These are phyloP conservation scores for Lordiphosa fenestrarum DNA, from an alignment of 2,888 invertebrate species.

Conservation along the genomic window DNA sequence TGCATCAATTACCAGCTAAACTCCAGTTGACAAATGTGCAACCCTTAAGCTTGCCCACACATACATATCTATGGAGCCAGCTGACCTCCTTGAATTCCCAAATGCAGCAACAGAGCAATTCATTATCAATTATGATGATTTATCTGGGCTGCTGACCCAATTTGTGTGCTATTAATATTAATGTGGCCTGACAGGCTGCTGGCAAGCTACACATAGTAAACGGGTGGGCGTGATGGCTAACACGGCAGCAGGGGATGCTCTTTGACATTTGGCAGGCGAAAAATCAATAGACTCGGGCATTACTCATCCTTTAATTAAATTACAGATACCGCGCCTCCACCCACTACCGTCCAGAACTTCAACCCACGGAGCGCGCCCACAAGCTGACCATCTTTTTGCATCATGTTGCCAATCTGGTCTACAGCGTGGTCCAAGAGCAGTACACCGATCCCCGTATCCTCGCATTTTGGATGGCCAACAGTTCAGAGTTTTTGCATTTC, in stretches of 20 bases:
- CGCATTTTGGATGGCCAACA: constrained; percentile 98
- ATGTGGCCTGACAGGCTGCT: constrained; percentile 30
- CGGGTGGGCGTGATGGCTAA: not conserved
- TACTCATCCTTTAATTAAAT: not conserved
- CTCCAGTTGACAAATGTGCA: not conserved
- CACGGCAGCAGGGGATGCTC: constrained; percentile 5
- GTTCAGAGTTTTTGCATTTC: constrained; percentile 97
- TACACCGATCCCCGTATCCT: constrained; percentile 92
- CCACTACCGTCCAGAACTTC: constrained; percentile 94
- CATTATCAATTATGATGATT: constrained; percentile 75
- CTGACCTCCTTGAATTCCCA: constrained; percentile 7
- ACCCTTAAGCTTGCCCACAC: constrained; percentile 22
- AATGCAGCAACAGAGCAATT: constrained; percentile 56
- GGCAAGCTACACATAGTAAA: constrained; percentile 3
- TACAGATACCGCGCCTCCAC: constrained; percentile 93
- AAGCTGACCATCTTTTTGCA: constrained; percentile 93
- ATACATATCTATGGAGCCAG: constrained; percentile 3
- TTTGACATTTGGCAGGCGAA: constrained; percentile 34
- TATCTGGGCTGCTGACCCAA: constrained; percentile 70
- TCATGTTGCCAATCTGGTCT: constrained; percentile 93
- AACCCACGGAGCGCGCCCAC: constrained; percentile 95
- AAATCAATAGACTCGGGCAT: constrained; percentile 5
- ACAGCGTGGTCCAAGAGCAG: constrained; percentile 91
- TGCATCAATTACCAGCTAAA: too few species aligned
- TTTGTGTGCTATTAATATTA: constrained; percentile 70